A percentile compares a stretch with the other conserved stretches of the same genome.
These are phyloP conservation scores for Chymomyza fuscimana DNA, from an alignment of 2,888 invertebrate species.

Conservation along the genomic window DNA sequence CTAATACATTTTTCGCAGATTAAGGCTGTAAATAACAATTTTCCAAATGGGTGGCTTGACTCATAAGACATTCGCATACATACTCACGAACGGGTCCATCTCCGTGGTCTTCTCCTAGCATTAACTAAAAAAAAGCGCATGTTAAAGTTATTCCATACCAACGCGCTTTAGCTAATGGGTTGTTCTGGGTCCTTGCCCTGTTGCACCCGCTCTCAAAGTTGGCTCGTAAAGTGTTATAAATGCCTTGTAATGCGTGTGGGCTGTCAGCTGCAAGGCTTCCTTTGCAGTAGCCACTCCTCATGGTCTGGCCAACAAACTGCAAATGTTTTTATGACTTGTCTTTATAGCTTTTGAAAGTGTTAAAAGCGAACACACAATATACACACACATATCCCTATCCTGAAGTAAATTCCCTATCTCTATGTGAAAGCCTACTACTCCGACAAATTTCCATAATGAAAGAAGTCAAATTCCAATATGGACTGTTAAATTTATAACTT, in stretches of 20 bases:
- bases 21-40: conserved; percentile 70
- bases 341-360: conserved; percentile 43
- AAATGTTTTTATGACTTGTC: conserved; percentile 32
- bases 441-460: conserved; percentile 60
- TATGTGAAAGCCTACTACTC: conserved; percentile 5
- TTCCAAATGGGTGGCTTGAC: conserved; percentile 31
- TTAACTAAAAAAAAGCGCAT: conserved; percentile 29
- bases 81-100: background rate
- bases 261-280: background rate
- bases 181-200: conserved; percentile 5
- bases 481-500: background rate
- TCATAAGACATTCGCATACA: background rate
- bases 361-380: background rate
- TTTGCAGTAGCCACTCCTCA: conserved; percentile 13
- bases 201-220: background rate
- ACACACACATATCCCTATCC: background rate
- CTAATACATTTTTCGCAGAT: conserved; percentile 70
- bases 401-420: background rate
- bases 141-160: conserved; percentile 37
- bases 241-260: conserved; percentile 19
- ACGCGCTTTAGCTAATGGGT: conserved; percentile 45
- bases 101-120: background rate
- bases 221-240: conserved; percentile 54
- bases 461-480: background rate
- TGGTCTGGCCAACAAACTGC: conserved; percentile 18